A percentile compares a stretch with the other conserved stretches of the same genome.
These are phyloP conservation scores for Channa maculata DNA, from an alignment of 2,113 vertebrate species.

Conservation along the genomic window DNA sequence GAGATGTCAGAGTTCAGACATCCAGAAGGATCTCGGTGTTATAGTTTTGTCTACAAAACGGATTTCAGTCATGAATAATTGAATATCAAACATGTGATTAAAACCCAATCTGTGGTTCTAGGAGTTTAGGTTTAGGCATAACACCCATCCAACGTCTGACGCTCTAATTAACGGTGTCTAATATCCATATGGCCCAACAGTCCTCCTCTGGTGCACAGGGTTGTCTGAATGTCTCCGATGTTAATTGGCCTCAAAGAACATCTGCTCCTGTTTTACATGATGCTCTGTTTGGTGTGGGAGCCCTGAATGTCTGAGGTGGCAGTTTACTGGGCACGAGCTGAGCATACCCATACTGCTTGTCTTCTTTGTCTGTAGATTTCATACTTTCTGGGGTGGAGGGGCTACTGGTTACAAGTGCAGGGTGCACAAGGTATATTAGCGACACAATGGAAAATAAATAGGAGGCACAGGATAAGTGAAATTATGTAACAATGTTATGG, in stretches of 20 bases:
- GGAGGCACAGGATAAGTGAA: neutral
- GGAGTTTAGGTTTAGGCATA: slow-evolving; percentile 1
- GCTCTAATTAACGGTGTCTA: slow-evolving; percentile 67
- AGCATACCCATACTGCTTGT: slow-evolving; percentile 22
- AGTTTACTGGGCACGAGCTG: slow-evolving; percentile 36
- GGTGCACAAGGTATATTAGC: neutral
- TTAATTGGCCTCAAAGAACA: slow-evolving; percentile 80
- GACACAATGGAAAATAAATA: slow-evolving; percentile 3
- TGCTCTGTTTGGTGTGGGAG: slow-evolving; percentile 57
- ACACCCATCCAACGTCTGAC: slow-evolving; percentile 44
- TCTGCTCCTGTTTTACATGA: slow-evolving; percentile 77
- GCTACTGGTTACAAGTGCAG: neutral
- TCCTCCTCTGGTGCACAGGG: slow-evolving; percentile 66
- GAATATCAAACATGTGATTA: slow-evolving; percentile 15
- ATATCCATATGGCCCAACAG: slow-evolving; percentile 65
- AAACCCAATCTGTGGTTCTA: neutral
- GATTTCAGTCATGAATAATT: too few species aligned
- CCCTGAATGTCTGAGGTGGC: slow-evolving; percentile 51
- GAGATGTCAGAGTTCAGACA: too few species aligned
- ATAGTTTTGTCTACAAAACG: too few species aligned
- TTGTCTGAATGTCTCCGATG: slow-evolving; percentile 56
- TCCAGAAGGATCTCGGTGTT: too few species aligned
- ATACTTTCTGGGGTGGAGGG: neutral
- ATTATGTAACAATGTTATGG: neutral
- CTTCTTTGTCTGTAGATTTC: slow-evolving; percentile 12